A percentile compares a stretch with the other conserved stretches of the same genome.
Evolutionary conservation across 2,888 invertebrate species (phyloP).

Genomic region (Hypomecis punctinalis): DNA sequence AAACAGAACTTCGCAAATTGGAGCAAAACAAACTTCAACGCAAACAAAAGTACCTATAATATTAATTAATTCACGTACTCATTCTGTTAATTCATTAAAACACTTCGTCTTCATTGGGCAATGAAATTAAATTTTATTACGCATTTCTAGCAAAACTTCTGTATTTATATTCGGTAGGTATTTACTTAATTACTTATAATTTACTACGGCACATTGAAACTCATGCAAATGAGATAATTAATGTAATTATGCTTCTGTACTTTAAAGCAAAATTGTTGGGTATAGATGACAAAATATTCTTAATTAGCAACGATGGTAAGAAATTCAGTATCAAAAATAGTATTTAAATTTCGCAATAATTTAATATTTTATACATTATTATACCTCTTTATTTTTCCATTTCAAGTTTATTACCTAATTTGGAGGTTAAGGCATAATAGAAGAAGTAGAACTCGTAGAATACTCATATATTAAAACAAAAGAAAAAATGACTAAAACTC

Average conservation of each 20-base stretch:
- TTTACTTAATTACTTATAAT: background rate
- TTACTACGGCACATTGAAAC: background rate
- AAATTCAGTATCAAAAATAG: too few relatives aligned
- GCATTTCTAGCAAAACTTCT: slow-evolving; percentile 6
- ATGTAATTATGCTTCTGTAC: background rate
- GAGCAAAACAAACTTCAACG: slow-evolving; percentile 6
- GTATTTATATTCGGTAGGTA: slow-evolving; percentile 1
- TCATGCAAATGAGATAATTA: slow-evolving; percentile 2
- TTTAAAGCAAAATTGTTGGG: background rate
- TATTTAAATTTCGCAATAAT: too few relatives aligned
- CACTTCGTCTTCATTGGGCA: background rate
- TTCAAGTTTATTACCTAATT: too few relatives aligned
- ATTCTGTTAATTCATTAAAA: slow-evolving; percentile 5
- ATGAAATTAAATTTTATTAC: slow-evolving; percentile 15
- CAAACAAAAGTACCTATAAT: background rate
- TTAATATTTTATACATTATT: too few relatives aligned
- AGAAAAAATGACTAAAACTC: too few relatives aligned
- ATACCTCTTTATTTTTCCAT: too few relatives aligned
- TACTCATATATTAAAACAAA: too few relatives aligned
- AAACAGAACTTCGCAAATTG: slow-evolving; percentile 1
- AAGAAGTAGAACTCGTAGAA: too few relatives aligned
- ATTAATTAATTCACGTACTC: slow-evolving; percentile 6
- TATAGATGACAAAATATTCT: too few relatives aligned
- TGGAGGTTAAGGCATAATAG: too few relatives aligned
- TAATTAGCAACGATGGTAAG: too few relatives aligned